Evolutionary conservation across 2,797 vertebrate genomes (phyloP), one percentile per base, ranked within the genome.

Genomic region (Pseudocheirus occidentalis): DNA sequence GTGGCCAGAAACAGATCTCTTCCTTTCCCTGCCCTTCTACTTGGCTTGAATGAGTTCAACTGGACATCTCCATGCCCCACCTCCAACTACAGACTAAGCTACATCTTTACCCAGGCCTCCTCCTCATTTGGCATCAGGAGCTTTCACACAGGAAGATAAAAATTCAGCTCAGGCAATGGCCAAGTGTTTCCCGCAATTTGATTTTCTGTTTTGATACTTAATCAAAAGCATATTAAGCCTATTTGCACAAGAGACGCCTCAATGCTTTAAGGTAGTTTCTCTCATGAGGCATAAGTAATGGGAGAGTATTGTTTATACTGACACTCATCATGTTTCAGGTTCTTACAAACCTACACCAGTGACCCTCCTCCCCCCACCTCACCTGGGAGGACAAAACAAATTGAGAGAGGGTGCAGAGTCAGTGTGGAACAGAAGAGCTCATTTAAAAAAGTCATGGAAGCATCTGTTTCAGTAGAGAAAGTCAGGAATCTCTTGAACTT

Each of bases 251-350:
- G 95, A 97, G 97, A 93, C 94, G 90, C 97, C 95, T 97, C 96
- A 92, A 95, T 97, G 95, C 93, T 95, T 87, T 97, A 57, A 98
- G 98, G 98, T 98, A 98, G 98, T 90, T 94, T 96, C 92, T 96
- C 95, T 95, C 96, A 91, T 55, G 96, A 98, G 97, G 93, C 97
- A 96, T 94, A 97, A 98, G 98, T 98, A 98, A 98, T 98, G 98
- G 98, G 98, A 98, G 98, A 98, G 96, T 95, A 94, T 92, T 97
- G 73, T 92, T 98, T 97, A 2, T 98, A 50, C 92, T 97, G 96
- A 98, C 18, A 81, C 95, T 95, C 93, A 90, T 96, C 93, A 87
- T 73, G 87, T 91, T 97, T 96, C 94, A 95, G 87, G 93, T 97
- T 98, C 97, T 31, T 81, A 97, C 95, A 98, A 98, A 96, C 97